Evolutionary conservation across 2,888 invertebrate genomes (phyloP).

Genomic region (Cosmia trapezina): DNA sequence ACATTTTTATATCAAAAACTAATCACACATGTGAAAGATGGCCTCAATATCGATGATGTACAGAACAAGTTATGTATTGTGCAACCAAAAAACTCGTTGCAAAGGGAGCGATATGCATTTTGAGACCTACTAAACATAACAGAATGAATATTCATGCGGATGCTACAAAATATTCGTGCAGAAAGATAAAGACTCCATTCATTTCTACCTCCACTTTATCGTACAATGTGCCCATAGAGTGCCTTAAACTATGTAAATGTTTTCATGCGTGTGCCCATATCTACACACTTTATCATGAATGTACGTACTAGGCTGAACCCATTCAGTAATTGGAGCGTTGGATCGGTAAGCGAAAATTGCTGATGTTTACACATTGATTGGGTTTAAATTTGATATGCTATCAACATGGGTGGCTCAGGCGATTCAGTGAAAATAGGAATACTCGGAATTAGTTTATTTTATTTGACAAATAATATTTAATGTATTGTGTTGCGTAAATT

Average conservation of each 20-base stretch:
- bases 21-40: not conserved
- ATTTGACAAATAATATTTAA: too few relatives aligned
- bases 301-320: constrained; percentile 18
- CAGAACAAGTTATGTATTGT: not conserved
- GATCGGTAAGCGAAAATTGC: constrained; percentile 13
- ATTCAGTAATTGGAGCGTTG: constrained; percentile 43
- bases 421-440: constrained; percentile 7
- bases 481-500: too few relatives aligned
- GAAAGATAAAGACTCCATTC: not conserved
- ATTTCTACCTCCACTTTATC: not conserved
- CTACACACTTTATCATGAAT: constrained; percentile 39
- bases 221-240: not conserved
- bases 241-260: constrained; percentile 1
- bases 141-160: not conserved
- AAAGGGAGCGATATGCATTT: not conserved
- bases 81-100: constrained; percentile 4
- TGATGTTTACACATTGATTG: constrained; percentile 51
- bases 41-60: not conserved
- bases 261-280: not conserved
- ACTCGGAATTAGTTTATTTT: not conserved
- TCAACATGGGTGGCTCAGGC: not conserved
- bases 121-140: not conserved
- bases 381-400: constrained; percentile 41
- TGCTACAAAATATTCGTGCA: too few relatives aligned
- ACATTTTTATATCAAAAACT: not conserved